Base-by-base conservation (phyloP, 2,113 vertebrate species). In the Elephas maximus region DNA sequence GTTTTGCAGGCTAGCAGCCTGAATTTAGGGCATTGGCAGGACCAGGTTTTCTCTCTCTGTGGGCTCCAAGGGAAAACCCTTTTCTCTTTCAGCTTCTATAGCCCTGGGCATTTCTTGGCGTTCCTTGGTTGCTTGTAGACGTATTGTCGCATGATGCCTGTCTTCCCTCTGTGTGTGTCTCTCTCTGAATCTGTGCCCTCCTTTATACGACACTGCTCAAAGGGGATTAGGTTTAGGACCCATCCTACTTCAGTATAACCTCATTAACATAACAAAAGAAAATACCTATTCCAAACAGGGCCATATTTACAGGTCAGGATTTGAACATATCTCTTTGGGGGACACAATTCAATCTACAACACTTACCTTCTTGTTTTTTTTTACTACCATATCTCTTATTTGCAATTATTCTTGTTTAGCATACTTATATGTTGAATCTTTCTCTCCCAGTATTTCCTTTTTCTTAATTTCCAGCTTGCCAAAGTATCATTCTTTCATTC, bases 401-500 rank as follows among this genome's bases (percentile, higher is more conserved):
- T 93, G 37, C 33, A 57, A 44, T 51, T 69, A 62, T 63, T 77
- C 53, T 79, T 71, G n/a, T 23, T 79, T 80, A 87, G 63, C 71
- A 80, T 81, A 45, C 5, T 48, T 91, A 28, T 51, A 78, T 33
- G 65, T 82, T 57, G 57, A 45, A 4, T 53, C 63, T 82, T 93
- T 86, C 45, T 6, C 53, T 83, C n/a, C 33, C 79, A 28, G 0
- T 41, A 73, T 45, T 82, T 91, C 21, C 73, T 65, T 60, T 88
- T 83, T 84, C n/a, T 91, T 41, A 24, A 26, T 65, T 65, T 69
- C 57, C 57, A 82, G 44, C 14, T 63, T 7, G 74, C 60, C 33
- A 89, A 93, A 85, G 45, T 81, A 57, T 45, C n/a, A 84, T 28
- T 81, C 12, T 65, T 84, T 71, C 30, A 30, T 91, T 90, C 23